Evolutionary conservation across 2,888 invertebrate genomes (phyloP).

Genomic region (Platerodrilus igneus): DNA sequence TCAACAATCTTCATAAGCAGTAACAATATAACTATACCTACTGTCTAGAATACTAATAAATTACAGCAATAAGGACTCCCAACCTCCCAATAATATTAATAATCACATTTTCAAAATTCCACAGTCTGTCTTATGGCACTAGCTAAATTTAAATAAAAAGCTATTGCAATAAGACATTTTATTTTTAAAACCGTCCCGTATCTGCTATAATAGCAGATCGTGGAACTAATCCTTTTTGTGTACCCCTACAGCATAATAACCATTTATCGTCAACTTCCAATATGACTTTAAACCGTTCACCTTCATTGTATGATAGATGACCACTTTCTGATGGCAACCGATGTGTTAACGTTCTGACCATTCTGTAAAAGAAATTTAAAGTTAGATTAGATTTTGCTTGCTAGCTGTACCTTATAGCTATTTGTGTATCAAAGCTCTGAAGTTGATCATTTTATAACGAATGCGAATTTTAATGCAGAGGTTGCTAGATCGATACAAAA

Average conservation of each 20-base stretch:
- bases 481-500: too few species aligned
- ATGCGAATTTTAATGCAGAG: too few species aligned
- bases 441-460: too few species aligned
- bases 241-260: constrained; percentile 69
- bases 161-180: constrained; percentile 12
- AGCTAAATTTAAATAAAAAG: not conserved
- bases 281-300: constrained; percentile 67
- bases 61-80: constrained; percentile 8
- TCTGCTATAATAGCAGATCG: constrained; percentile 60
- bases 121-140: constrained; percentile 1
- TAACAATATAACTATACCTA: constrained; percentile 4
- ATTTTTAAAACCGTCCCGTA: constrained; percentile 36
- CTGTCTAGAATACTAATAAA: constrained; percentile 9
- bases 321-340: constrained; percentile 73
- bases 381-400: too few species aligned
- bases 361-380: constrained; percentile 50
- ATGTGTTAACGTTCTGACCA: constrained; percentile 70
- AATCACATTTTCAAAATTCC: constrained; percentile 15
- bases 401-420: too few species aligned
- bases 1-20: constrained; percentile 10
- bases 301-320: constrained; percentile 72
- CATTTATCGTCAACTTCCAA: constrained; percentile 73
- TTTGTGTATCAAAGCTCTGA: too few species aligned
- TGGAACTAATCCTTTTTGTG: constrained; percentile 72
- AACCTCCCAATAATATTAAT: constrained; percentile 5